Percentiles rank a stretch among this genome's conserved stretches.
These are phyloP conservation scores for Nemotelus nigrinus DNA, from an alignment of 2,888 invertebrate species.

Conservation along the genomic window DNA sequence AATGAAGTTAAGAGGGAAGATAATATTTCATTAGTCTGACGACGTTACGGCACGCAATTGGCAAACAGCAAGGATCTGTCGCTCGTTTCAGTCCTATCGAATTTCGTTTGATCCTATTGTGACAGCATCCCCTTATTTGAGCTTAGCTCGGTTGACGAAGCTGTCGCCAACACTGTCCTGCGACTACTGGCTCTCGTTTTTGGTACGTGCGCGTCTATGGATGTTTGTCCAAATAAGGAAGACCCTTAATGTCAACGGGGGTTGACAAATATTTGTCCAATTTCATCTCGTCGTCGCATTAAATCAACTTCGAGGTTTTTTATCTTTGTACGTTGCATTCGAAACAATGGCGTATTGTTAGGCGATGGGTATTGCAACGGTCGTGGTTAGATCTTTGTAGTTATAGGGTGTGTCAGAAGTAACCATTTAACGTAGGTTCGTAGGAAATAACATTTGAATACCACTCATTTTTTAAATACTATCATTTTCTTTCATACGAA, in stretches of 20 bases:
- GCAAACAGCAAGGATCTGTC: constrained; percentile 35
- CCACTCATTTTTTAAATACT: too few relatives aligned
- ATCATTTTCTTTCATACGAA: too few relatives aligned
- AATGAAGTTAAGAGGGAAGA: constrained; percentile 27
- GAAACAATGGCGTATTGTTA: constrained; percentile 25
- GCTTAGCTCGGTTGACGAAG: neutral
- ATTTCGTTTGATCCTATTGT: constrained; percentile 43
- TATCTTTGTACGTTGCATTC: constrained; percentile 15
- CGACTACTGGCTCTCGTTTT: constrained; percentile 8
- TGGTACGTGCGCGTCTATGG: constrained; percentile 36
- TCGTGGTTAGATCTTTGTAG: too few relatives aligned
- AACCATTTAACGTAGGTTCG: neutral
- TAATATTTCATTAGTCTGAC: constrained; percentile 43
- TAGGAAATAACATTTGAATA: too few relatives aligned
- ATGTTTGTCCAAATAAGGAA: constrained; percentile 39
- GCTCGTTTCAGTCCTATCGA: constrained; percentile 27
- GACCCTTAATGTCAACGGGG: constrained; percentile 46
- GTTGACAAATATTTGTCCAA: constrained; percentile 46
- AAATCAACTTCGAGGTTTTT: constrained; percentile 10
- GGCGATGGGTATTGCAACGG: too few relatives aligned
- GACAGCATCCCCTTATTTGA: constrained; percentile 35
- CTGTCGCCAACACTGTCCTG: constrained; percentile 2
- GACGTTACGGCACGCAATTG: constrained; percentile 45
- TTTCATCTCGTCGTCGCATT: constrained; percentile 39
- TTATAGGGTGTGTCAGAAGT: neutral